A percentile compares a stretch with the other conserved stretches of the same genome.
Conservation (phyloP, 2,797 vertebrate species). For the Spondyliosoma cantharus region DNA sequence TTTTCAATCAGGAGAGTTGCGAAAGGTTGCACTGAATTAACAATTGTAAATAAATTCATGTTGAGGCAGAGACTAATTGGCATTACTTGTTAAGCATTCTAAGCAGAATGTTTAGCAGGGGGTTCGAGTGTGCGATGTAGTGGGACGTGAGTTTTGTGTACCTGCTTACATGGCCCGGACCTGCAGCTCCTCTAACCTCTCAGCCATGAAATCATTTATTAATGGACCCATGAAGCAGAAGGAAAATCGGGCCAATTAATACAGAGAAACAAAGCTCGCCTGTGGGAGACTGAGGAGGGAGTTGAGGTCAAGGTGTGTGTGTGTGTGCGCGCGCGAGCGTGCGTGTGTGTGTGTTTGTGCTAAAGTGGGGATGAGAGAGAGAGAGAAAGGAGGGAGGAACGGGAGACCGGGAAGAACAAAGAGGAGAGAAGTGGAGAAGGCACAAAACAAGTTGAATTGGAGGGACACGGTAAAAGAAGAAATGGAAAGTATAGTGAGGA, state of each 20-base stretch:
- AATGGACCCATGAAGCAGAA: slow-evolving; percentile 44
- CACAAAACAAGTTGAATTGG: background rate
- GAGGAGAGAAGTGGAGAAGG: background rate
- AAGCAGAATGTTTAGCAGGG: background rate
- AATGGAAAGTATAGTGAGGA: slow-evolving; percentile 18
- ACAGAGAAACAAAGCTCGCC: slow-evolving; percentile 44
- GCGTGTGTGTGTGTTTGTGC: background rate
- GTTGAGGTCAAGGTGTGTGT: slow-evolving; percentile 29
- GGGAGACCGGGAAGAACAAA: background rate
- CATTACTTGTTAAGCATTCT: background rate
- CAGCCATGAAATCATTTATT: slow-evolving; percentile 63
- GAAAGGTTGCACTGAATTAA: background rate
- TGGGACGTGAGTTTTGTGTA: slow-evolving; percentile 5
- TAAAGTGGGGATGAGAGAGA: background rate
- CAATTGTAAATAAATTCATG: background rate
- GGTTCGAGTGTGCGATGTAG: background rate
- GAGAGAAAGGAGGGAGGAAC: background rate
- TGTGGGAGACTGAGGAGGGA: slow-evolving; percentile 41
- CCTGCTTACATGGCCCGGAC: slow-evolving; percentile 10
- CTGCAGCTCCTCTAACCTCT: slow-evolving; percentile 31
- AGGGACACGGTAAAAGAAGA: background rate
- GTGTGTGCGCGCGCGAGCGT: background rate
- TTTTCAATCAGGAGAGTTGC: background rate
- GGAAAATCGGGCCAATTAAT: slow-evolving; percentile 64
- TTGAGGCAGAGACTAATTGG: background rate